These are phyloP conservation scores for Dascillus cervinus DNA, from an alignment of 2,888 invertebrate genomes.

Conservation along the genomic window DNA sequence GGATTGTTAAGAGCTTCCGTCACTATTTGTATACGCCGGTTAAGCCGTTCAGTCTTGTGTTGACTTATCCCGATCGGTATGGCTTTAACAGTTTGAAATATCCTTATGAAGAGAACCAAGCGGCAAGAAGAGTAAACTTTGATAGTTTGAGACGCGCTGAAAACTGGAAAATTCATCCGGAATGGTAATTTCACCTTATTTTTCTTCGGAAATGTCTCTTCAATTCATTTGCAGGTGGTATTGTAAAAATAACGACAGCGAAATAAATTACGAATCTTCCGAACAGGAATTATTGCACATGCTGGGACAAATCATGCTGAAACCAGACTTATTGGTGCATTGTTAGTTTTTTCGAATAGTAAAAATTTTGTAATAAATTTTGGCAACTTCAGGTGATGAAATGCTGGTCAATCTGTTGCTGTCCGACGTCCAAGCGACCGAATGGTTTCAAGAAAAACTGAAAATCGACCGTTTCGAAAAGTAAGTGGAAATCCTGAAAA, in stretches of 20 bases:
- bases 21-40: constrained; percentile 78
- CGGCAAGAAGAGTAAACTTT: too few relatives aligned
- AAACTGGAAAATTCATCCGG: constrained; percentile 79
- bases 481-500: too few relatives aligned
- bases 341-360: too few relatives aligned
- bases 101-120: too few relatives aligned
- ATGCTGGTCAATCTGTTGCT: constrained; percentile 24
- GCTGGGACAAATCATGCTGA: too few relatives aligned
- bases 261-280: constrained; percentile 1
- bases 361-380: background rate
- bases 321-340: too few relatives aligned
- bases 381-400: constrained; percentile 5
- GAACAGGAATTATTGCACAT: background rate
- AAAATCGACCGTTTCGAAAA: constrained; percentile 1
- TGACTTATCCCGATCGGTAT: constrained; percentile 75
- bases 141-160: constrained; percentile 32
- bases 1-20: constrained; percentile 68
- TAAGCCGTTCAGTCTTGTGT: constrained; percentile 75
- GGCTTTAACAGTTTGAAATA: constrained; percentile 62
- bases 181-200: constrained; percentile 53
- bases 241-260: constrained; percentile 14
- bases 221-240: constrained; percentile 14
- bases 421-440: constrained; percentile 31
- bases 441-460: constrained; percentile 28
- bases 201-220: background rate